Conservation (phyloP, 2,113 vertebrate genomes). For the Symphodus melops region DNA sequence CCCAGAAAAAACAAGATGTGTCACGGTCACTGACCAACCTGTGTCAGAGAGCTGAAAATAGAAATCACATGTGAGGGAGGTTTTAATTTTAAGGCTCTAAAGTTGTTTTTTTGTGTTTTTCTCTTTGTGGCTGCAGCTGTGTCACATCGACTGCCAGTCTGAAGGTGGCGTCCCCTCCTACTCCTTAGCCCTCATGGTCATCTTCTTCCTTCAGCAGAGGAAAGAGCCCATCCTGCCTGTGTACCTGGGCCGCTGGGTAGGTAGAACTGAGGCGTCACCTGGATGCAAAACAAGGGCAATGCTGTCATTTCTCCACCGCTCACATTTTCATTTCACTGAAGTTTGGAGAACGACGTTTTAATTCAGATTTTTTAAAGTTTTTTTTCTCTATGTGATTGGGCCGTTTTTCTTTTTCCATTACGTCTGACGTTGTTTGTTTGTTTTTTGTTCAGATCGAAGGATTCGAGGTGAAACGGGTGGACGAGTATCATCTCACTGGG, state of each 20-base stretch:
- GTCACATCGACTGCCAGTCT: conserved; percentile 96
- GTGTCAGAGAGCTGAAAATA: not conserved
- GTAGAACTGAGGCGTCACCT: conserved; percentile 22
- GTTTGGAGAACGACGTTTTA: too few species aligned
- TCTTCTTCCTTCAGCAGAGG: conserved; percentile 99
- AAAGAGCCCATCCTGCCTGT: conserved; percentile 91
- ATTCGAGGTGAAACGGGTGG: conserved; percentile 92
- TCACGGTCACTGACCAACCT: too few species aligned
- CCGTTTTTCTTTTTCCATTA: not conserved
- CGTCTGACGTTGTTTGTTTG: not conserved
- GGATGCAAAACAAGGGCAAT: not conserved
- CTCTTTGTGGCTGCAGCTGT: conserved; percentile 83
- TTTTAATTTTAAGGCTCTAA: too few species aligned
- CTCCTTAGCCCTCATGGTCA: conserved; percentile 97
- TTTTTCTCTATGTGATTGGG: too few species aligned
- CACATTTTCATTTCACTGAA: too few species aligned
- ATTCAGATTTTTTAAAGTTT: too few species aligned
- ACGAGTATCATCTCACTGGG: conserved; percentile 94
- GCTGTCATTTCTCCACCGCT: too few species aligned
- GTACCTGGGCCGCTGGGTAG: conserved; percentile 94
- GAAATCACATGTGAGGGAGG: not conserved
- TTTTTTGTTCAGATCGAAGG: conserved; percentile 88
- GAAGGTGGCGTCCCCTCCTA: conserved; percentile 98
- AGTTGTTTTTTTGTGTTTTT: not conserved
- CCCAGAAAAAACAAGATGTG: not conserved